Evolutionary conservation across 2,113 vertebrate species (phyloP).

Genomic region (Blennius ocellaris): DNA sequence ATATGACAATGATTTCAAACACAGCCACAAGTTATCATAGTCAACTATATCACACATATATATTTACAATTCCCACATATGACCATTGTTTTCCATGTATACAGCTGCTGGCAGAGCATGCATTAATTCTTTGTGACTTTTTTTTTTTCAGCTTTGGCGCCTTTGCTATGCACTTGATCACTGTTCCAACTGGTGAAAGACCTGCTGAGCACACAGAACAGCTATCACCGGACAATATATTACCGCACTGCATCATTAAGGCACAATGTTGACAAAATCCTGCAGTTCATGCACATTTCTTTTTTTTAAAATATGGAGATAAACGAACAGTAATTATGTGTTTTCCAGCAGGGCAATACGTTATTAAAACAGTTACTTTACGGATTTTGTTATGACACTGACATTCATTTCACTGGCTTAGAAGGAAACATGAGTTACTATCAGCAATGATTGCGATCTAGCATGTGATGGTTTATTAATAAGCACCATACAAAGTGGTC

Average conservation of each 20-base stretch:
- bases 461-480: conserved; percentile 11
- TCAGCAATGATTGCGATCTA: not conserved
- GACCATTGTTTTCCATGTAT: conserved; percentile 11
- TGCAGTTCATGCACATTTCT: conserved; percentile 30
- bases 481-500: conserved; percentile 11
- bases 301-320: conserved; percentile 37
- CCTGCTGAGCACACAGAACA: conserved; percentile 43
- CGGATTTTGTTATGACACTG: not conserved
- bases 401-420: conserved; percentile 16
- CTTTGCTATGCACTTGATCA: conserved; percentile 37
- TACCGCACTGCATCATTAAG: not conserved
- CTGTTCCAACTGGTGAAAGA: conserved; percentile 27
- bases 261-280: conserved; percentile 8
- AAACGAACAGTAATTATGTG: conserved; percentile 3
- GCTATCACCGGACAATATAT: conserved; percentile 38
- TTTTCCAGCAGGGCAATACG: conserved; percentile 3
- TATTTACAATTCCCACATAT: conserved; percentile 28
- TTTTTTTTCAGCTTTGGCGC: conserved; percentile 11
- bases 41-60: conserved; percentile 26
- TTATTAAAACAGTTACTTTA: not conserved
- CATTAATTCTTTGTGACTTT: not conserved
- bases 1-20: conserved; percentile 12
- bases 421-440: not conserved
- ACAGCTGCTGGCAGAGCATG: conserved; percentile 18
- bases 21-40: conserved; percentile 3